Evolutionary conservation across 2,888 invertebrate species (phyloP).

Genomic region (Strigamia maritima): DNA sequence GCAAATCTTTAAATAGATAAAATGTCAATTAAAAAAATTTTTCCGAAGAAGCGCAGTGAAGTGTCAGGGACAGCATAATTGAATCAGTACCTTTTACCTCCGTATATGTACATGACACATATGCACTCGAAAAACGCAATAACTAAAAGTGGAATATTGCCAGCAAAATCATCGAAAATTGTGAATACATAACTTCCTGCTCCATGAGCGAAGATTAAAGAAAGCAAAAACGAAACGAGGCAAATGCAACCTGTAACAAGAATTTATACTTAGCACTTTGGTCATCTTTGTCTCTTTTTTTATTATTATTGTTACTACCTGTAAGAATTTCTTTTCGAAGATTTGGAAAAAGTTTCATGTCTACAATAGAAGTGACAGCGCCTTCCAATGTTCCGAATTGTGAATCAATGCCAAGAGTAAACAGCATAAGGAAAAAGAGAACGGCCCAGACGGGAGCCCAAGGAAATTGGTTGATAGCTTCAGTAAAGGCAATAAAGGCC

Average conservation of each 20-base stretch:
- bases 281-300: too few relatives aligned
- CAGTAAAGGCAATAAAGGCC: constrained; percentile 95
- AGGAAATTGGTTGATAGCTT: constrained; percentile 96
- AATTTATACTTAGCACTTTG: background rate
- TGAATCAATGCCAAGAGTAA: constrained; percentile 92
- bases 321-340: constrained; percentile 83
- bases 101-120: constrained; percentile 90
- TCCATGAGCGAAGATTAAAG: constrained; percentile 88
- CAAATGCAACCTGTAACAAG: constrained; percentile 62
- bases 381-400: constrained; percentile 95
- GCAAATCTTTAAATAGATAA: constrained; percentile 68
- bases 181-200: constrained; percentile 91
- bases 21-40: background rate
- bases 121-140: constrained; percentile 91
- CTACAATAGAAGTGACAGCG: constrained; percentile 90
- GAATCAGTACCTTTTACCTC: constrained; percentile 73
- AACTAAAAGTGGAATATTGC: constrained; percentile 85
- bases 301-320: too few relatives aligned
- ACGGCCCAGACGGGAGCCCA: constrained; percentile 90
- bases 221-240: constrained; percentile 73
- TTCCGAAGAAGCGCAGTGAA: too few relatives aligned
- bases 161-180: constrained; percentile 89
- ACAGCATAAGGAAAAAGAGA: constrained; percentile 93
- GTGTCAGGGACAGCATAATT: too few relatives aligned
- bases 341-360: constrained; percentile 90